These are phyloP conservation scores for roundworm (Caenorhabditis elegans) DNA, from an alignment of 1,140 invertebrate species.

Conservation along the genomic window DNA sequence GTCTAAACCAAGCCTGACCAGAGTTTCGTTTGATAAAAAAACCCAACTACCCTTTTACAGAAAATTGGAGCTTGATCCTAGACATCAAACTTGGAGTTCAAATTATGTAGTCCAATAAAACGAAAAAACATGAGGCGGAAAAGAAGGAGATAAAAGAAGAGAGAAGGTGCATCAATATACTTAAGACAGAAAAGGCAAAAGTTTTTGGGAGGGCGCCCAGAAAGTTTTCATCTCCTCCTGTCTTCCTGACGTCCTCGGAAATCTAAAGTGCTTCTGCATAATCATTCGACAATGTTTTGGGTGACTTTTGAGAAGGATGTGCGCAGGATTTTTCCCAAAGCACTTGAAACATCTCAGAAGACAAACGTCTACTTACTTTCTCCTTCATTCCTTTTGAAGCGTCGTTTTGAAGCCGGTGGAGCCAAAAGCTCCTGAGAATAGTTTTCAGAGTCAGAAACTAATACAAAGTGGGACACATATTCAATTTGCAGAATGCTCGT, in stretches of 20 bases:
- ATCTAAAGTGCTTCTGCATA: conserved; percentile 29
- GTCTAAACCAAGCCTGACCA: too few relatives aligned
- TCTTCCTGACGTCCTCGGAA: not conserved
- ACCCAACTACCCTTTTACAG: too few relatives aligned
- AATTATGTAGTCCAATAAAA: not conserved
- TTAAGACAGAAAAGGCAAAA: conserved; percentile 15
- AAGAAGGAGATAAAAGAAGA: not conserved
- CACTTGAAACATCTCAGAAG: not conserved
- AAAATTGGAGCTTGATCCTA: too few relatives aligned
- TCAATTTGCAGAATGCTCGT: not conserved
- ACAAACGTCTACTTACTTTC: conserved; percentile 6
- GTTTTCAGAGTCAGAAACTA: not conserved
- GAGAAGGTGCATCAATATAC: conserved; percentile 24
- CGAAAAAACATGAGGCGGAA: not conserved
- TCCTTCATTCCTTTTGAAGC: not conserved
- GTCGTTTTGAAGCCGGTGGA: not conserved
- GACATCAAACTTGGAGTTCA: not conserved
- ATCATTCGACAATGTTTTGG: conserved; percentile 25
- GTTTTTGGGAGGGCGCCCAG: conserved; percentile 4
- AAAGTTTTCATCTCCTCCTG: not conserved
- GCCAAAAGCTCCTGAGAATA: not conserved
- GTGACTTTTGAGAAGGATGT: conserved; percentile 22
- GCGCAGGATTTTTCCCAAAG: not conserved
- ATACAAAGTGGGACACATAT: conserved; percentile 1
- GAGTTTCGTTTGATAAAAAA: too few relatives aligned